Conservation (phyloP, 1,140 invertebrate species). For the Parasteatoda tepidariorum region DNA sequence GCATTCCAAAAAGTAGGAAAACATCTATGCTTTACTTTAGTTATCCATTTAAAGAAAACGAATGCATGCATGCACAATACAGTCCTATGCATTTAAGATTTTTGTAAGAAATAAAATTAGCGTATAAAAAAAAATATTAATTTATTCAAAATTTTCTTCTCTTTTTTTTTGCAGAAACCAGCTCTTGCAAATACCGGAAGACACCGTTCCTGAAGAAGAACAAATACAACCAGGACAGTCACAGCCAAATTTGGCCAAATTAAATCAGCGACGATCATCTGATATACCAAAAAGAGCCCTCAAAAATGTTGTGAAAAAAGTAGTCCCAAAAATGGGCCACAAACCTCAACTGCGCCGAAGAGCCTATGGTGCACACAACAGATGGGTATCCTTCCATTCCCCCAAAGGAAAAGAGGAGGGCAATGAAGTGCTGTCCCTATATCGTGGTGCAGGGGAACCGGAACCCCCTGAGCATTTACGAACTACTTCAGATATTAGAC, state of each 20-base stretch:
- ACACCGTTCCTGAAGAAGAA: background rate
- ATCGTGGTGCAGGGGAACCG: background rate
- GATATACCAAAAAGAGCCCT: conserved; percentile 1
- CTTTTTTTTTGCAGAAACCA: background rate
- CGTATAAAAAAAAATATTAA: too few relatives aligned
- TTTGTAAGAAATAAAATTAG: too few relatives aligned
- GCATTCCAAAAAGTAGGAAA: too few relatives aligned
- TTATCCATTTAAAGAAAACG: too few relatives aligned
- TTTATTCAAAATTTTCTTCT: too few relatives aligned
- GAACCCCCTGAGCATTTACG: background rate
- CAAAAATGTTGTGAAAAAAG: conserved; percentile 19
- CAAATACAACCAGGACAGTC: background rate
- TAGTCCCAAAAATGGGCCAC: background rate
- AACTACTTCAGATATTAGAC: background rate
- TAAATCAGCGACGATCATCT: background rate
- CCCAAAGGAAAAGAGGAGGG: background rate
- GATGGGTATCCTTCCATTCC: conserved; percentile 41
- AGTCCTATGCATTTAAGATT: too few relatives aligned
- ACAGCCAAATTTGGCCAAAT: background rate
- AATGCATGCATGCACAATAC: too few relatives aligned
- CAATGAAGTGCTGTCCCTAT: conserved; percentile 37
- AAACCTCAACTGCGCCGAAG: background rate
- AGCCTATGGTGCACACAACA: conserved; percentile 11
- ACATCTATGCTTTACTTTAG: too few relatives aligned
- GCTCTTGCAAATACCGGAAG: conserved; percentile 19